Conservation (phyloP, 64 coral and sea anemone species). For the Montipora efflorescens region DNA sequence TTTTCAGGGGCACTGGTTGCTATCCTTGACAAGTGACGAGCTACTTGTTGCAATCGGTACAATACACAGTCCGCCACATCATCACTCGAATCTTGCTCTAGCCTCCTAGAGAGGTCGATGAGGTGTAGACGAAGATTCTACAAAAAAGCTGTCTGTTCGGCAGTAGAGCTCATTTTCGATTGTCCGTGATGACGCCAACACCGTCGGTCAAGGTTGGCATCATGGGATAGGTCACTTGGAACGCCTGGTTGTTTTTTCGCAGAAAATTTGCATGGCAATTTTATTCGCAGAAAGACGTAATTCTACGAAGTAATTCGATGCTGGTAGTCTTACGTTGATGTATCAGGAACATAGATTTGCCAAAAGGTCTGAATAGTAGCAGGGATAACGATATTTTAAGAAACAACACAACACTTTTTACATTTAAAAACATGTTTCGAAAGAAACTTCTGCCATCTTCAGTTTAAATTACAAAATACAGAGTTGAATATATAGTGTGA, state of each 20-base stretch:
- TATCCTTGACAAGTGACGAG: conserved; percentile 26
- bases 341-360: no score
- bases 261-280: not conserved
- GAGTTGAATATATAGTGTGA: no score
- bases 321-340: no score
- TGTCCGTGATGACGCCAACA: not conserved
- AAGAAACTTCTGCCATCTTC: no score
- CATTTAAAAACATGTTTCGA: no score
- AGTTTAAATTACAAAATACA: no score
- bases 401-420: no score
- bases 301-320: no score
- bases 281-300: no score
- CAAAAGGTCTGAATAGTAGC: no score
- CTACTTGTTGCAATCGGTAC: conserved; percentile 26
- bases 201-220: not conserved
- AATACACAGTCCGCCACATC: not conserved
- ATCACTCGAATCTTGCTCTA: conserved; percentile 35
- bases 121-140: conserved; percentile 19
- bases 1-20: not conserved
- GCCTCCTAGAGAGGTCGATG: conserved; percentile 23
- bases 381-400: no score
- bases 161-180: not conserved
- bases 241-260: conserved; percentile 3
- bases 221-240: not conserved
- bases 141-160: not conserved